A percentile compares a stretch with the other conserved stretches of the same genome.
Evolutionary conservation across 2,888 invertebrate genomes (phyloP).

Genomic region (Nephrocerus scutellatus): DNA sequence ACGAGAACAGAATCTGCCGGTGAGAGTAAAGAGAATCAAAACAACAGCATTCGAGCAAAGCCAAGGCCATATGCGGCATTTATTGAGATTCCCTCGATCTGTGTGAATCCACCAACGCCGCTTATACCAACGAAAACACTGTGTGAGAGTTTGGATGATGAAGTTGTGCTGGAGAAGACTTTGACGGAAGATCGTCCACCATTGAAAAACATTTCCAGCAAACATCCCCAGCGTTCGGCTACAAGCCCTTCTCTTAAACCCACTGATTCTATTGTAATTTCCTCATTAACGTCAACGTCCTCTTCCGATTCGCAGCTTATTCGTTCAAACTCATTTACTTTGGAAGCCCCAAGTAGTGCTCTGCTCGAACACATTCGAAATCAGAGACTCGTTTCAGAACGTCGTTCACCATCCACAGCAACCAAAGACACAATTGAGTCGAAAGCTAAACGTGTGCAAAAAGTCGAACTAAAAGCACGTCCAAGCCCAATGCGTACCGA

Average conservation of each 20-base stretch:
- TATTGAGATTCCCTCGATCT: conserved; percentile 33
- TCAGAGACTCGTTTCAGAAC: conserved; percentile 20
- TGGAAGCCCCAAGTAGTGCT: conserved; percentile 70
- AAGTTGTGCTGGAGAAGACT: no score
- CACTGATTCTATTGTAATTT: conserved; percentile 30
- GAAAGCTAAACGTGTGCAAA: conserved; percentile 41
- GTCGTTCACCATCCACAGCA: conserved; percentile 23
- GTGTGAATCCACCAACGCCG: conserved; percentile 41
- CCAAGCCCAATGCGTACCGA: conserved; percentile 18
- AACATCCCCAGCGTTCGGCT: conserved; percentile 32
- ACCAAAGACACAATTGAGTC: conserved; percentile 41
- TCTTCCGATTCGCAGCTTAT: conserved; percentile 46
- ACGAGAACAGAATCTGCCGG: conserved; percentile 20
- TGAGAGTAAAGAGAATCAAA: conserved; percentile 3
- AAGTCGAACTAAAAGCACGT: conserved; percentile 26
- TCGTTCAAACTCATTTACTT: conserved; percentile 70
- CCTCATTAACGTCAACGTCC: conserved; percentile 41
- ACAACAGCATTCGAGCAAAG: conserved; percentile 13
- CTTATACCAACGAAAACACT: conserved; percentile 14
- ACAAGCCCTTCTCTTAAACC: conserved; percentile 34
- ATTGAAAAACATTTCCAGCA: no score
- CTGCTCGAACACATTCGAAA: conserved; percentile 48
- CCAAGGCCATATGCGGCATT: conserved; percentile 20
- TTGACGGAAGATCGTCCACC: no score
- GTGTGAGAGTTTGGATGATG: no score